Base-by-base conservation (phyloP, 1,140 invertebrate genomes). In the Lepidurus couesii region DNA sequence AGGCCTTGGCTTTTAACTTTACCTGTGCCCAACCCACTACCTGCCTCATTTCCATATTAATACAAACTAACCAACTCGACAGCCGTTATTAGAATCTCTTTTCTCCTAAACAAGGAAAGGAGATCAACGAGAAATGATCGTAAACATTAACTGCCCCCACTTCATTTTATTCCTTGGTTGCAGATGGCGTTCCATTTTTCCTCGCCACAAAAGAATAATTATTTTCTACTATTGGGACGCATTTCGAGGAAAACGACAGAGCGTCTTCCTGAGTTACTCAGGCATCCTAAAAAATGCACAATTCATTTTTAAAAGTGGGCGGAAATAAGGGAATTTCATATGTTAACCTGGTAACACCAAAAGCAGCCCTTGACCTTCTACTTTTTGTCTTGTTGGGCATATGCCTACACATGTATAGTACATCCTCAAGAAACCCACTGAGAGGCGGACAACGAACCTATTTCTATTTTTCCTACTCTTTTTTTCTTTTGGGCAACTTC, bases 1-100 rank as follows among this genome's bases (percentile, higher is more conserved):
- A 65, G 53, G 21, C 53, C 53, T 65, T 65, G 53, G n/a, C n/a
- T 65, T 65, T 65, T 65, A 65, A 10, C 53, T 65, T 65, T 65
- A 65, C 53, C 53, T 65, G 13, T n/a, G 53, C 53, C 53, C 53
- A 65, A 65, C 53, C 53, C 53, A 65, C 6, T 65, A n/a, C n/a
- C 53, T 65, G 16, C 8, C 53, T 65, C 13, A 65, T 65, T 65
- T 65, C 53, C 8, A 65, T 65, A 65, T 65, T 65, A 65, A 65
- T 65, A 21, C 53, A 13, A 65, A 65, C 53, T 65, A 13, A 21
- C 4, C 53, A 1, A 13, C 21, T 65, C 2, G 5, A 65, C 53
- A 13, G 53, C 53, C 53, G 53, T 65, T 65, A 65, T 65, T 16
- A 65, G 53, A 65, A 65, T 13, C 6, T 21, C 9, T 65, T 65